Evolutionary conservation across 2,888 invertebrate species (phyloP).

Genomic region (Doris montereyensis): DNA sequence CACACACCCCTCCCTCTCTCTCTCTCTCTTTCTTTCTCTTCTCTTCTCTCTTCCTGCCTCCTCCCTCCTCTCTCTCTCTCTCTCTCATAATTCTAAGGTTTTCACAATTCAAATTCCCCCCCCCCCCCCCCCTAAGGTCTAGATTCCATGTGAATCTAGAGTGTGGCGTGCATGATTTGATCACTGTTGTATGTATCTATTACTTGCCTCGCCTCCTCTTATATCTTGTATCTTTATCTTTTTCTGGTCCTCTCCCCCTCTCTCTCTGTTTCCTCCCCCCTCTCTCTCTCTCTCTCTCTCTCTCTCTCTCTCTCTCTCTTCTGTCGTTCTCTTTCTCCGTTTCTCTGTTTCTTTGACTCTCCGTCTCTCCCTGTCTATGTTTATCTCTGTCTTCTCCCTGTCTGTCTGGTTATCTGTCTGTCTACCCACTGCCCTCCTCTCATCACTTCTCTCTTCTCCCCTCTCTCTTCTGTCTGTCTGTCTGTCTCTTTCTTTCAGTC

Average conservation of each 20-base stretch:
- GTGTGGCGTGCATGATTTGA: too few relatives aligned
- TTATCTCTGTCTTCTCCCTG: too few relatives aligned
- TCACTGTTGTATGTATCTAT: neutral
- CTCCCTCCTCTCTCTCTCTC: neutral
- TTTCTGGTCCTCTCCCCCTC: neutral
- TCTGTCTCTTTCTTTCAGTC: neutral
- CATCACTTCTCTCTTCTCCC: too few relatives aligned
- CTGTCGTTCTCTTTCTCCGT: neutral
- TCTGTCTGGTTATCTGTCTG: too few relatives aligned
- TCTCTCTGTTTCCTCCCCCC: neutral
- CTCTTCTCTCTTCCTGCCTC: neutral
- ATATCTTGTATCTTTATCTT: neutral
- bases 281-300: neutral
- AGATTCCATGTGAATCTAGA: neutral
- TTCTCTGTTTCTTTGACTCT: too few relatives aligned
- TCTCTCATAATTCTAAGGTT: neutral
- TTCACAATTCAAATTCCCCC: neutral
- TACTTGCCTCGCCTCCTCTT: neutral
- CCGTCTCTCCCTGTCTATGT: too few relatives aligned
- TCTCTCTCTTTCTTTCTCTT: neutral
- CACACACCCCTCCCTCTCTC: too few relatives aligned
- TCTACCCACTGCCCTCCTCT: too few relatives aligned
- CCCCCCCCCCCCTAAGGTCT: neutral
- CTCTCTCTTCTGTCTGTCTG: conserved; percentile 20
- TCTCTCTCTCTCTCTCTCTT: neutral